A percentile compares a stretch with the other conserved stretches of the same genome.
phyloP scores from a whole-genome alignment of 2,113 vertebrate species.

The Ellobius talpinus region DNA sequence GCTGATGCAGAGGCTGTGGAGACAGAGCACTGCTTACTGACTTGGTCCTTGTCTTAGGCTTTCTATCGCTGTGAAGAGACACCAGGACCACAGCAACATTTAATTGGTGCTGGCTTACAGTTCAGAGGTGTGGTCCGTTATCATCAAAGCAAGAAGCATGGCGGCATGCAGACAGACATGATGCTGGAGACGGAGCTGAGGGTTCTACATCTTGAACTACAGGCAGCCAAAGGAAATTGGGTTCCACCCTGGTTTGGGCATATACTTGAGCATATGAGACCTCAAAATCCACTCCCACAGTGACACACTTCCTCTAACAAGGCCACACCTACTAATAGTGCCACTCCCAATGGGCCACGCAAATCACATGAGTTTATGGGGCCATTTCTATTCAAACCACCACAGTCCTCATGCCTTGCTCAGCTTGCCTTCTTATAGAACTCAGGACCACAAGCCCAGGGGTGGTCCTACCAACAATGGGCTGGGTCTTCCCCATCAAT shows the following conservation, averaged over 20 bases:
- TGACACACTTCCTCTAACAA: not conserved
- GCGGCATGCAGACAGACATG: too few species aligned
- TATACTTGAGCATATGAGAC: not conserved
- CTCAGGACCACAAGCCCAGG: not conserved
- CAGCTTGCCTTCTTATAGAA: not conserved
- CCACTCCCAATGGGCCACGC: not conserved
- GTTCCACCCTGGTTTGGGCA: too few species aligned
- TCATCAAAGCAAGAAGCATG: too few species aligned
- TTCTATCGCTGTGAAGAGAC: too few species aligned
- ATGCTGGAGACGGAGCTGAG: too few species aligned
- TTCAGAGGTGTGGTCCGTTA: too few species aligned
- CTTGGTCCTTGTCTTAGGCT: not conserved
- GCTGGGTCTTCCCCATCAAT: not conserved
- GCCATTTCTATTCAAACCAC: not conserved
- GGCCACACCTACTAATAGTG: not conserved
- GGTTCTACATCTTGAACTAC: too few species aligned
- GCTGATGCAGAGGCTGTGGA: not conserved
- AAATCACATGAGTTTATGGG: not conserved
- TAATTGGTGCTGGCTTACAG: too few species aligned
- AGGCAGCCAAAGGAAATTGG: too few species aligned
- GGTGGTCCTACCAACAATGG: not conserved
- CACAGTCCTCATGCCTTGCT: not conserved
- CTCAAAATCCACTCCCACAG: not conserved
- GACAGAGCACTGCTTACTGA: not conserved
- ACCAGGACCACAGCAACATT: too few species aligned